Percentiles rank a stretch among this genome's conserved stretches.
phyloP scores from a whole-genome alignment of 2,113 vertebrate species.

The Rhynchopsitta pachyrhyncha region DNA sequence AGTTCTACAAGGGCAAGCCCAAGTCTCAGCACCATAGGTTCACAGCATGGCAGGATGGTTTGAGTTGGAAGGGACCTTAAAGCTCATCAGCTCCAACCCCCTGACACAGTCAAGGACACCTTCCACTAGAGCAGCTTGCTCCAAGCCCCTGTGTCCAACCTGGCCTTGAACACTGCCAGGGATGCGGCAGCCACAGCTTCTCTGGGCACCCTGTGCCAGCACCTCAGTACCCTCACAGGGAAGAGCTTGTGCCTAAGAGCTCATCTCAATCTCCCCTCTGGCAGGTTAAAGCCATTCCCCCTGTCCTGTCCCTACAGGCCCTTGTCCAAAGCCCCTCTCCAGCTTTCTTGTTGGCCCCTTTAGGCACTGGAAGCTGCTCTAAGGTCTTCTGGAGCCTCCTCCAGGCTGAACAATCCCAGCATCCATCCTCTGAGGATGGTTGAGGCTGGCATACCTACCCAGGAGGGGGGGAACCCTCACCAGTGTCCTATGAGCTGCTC shows the following conservation, averaged over 20 bases:
- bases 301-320: not conserved
- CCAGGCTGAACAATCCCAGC: not conserved
- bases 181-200: no score
- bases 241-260: no score
- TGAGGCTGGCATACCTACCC: not conserved
- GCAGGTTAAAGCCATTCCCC: no score
- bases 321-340: not conserved
- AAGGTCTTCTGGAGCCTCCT: not conserved
- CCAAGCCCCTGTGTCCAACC: no score
- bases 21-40: not conserved
- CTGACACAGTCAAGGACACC: not conserved
- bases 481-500: accelerated
- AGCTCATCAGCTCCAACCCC: not conserved
- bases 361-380: not conserved
- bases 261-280: no score
- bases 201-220: no score
- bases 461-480: not conserved
- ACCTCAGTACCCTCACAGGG: no score
- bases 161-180: no score
- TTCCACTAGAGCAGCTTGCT: not conserved
- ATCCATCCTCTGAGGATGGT: accelerated
- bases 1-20: accelerated
- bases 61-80: not conserved
- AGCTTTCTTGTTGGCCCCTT: not conserved
- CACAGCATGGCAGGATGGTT: not conserved